phyloP scores from a whole-genome alignment of 2,113 vertebrate species.

The Ginglymostoma cirratum region DNA sequence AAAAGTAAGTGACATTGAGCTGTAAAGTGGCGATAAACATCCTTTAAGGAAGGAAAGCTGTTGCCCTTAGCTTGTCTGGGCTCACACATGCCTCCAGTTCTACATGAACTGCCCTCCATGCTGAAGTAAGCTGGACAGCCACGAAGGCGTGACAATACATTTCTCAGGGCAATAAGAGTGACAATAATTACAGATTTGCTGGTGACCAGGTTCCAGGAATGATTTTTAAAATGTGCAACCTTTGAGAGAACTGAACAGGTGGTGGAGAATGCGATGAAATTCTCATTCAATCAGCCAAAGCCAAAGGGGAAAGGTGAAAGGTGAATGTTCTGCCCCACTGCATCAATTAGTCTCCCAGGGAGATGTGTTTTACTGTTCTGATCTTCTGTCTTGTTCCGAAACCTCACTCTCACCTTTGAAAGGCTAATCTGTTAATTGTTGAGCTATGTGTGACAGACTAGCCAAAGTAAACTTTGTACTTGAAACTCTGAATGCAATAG shows the following conservation, averaged over 20 bases:
- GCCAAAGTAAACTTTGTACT: constrained; percentile 12
- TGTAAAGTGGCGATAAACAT: not conserved
- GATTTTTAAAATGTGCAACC: not conserved
- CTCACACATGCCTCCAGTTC: not conserved
- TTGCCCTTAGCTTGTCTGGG: too few species aligned
- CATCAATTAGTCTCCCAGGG: not conserved
- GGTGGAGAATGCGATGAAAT: not conserved
- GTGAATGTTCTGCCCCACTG: not conserved
- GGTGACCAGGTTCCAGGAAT: not conserved
- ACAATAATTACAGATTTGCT: not conserved
- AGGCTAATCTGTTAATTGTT: constrained; percentile 28
- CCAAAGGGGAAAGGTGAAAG: not conserved
- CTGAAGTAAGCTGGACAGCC: not conserved
- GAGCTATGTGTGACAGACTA: not conserved
- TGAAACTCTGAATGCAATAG: not conserved
- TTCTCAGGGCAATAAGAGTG: not conserved
- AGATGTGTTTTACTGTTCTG: constrained; percentile 5
- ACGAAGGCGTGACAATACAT: not conserved
- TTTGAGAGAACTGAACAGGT: not conserved
- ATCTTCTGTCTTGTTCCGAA: not conserved
- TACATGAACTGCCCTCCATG: not conserved
- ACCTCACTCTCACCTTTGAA: not conserved
- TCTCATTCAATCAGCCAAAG: not conserved
- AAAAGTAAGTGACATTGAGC: not conserved
- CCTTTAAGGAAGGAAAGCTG: not conserved